Evolutionary conservation across 2,113 vertebrate species (phyloP).

Genomic region (Bostrychus sinensis): DNA sequence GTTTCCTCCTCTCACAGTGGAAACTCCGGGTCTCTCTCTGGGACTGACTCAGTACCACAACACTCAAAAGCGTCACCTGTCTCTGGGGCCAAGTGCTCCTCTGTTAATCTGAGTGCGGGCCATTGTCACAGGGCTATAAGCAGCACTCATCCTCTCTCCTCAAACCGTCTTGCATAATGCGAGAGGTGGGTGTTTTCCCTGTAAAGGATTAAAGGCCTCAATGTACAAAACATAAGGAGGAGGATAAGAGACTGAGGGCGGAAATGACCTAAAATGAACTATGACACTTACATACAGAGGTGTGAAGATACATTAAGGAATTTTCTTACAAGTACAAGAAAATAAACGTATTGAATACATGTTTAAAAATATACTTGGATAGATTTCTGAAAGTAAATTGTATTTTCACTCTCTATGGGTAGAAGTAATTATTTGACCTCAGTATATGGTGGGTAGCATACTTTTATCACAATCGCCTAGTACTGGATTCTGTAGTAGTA

Average conservation of each 20-base stretch:
- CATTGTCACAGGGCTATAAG: conserved; percentile 52
- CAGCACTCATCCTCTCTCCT: conserved; percentile 48
- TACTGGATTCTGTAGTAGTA: too few relatives aligned
- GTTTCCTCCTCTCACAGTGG: conserved; percentile 8
- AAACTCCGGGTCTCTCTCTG: conserved; percentile 12
- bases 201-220: conserved; percentile 46
- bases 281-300: too few relatives aligned
- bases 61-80: conserved; percentile 20
- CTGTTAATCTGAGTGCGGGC: conserved; percentile 60
- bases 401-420: too few relatives aligned
- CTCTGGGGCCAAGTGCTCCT: conserved; percentile 12
- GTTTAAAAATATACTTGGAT: too few relatives aligned
- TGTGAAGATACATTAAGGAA: too few relatives aligned
- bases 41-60: conserved; percentile 41
- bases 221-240: conserved; percentile 16
- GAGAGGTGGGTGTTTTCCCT: conserved; percentile 63
- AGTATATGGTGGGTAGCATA: too few relatives aligned
- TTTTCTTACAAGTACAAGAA: too few relatives aligned
- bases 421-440: too few relatives aligned
- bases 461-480: too few relatives aligned
- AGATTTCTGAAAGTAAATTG: too few relatives aligned
- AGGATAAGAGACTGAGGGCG: conserved; percentile 12
- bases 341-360: too few relatives aligned
- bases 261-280: neutral
- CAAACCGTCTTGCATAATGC: conserved; percentile 66